A percentile compares a stretch with the other conserved stretches of the same genome.
Conservation (phyloP, 1,140 invertebrate species). For the Tetragnatha versicolor region DNA sequence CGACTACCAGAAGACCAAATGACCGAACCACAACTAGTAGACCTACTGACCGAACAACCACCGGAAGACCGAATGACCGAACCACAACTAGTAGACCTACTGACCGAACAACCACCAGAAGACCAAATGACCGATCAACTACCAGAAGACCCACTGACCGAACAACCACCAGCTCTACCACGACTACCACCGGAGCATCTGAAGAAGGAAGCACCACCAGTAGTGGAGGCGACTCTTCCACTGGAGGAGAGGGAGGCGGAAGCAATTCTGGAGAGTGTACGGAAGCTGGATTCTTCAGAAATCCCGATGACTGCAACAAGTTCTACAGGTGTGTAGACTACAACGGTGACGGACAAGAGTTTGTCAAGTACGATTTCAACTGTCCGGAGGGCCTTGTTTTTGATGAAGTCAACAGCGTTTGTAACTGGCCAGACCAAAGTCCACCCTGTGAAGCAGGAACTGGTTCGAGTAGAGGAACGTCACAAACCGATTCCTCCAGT, state of each 20-base stretch:
- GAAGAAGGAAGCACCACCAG: background rate
- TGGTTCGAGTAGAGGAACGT: background rate
- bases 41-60: too few species aligned
- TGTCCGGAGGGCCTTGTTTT: slow-evolving; percentile 71
- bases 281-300: slow-evolving; percentile 72
- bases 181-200: background rate
- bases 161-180: background rate
- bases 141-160: background rate
- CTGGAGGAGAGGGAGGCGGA: background rate
- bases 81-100: background rate
- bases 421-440: slow-evolving; percentile 58
- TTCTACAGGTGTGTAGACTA: slow-evolving; percentile 70
- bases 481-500: background rate
- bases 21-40: background rate
- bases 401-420: slow-evolving; percentile 61
- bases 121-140: background rate
- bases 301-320: slow-evolving; percentile 70
- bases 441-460: slow-evolving; percentile 40
- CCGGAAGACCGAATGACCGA: too few species aligned
- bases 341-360: slow-evolving; percentile 67
- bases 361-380: slow-evolving; percentile 66
- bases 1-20: background rate
- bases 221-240: background rate
- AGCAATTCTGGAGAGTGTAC: background rate
- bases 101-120: background rate